Percentiles rank a stretch among this genome's conserved stretches.
These are phyloP conservation scores for Pristionchus exspectatus DNA, from an alignment of 2,888 invertebrate genomes.

Conservation along the genomic window DNA sequence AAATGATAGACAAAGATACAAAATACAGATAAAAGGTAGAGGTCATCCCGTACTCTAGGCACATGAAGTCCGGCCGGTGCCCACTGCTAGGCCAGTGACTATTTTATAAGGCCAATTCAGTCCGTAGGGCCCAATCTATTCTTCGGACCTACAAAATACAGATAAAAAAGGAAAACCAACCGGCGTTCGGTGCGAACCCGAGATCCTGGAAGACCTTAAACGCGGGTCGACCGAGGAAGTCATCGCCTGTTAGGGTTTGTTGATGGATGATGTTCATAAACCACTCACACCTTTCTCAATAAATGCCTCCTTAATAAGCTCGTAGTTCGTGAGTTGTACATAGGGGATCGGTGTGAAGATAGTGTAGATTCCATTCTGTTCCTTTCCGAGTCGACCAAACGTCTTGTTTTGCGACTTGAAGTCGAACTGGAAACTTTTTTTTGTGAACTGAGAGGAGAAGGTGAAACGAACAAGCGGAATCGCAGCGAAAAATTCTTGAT, in stretches of 20 bases:
- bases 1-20: too few species aligned
- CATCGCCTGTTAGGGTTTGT: background rate
- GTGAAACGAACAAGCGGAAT: too few species aligned
- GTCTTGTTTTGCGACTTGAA: background rate
- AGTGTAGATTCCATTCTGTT: background rate
- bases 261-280: too few species aligned
- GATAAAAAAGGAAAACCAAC: background rate
- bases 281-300: background rate
- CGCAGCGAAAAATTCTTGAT: too few species aligned
- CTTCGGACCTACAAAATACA: too few species aligned
- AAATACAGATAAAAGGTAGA: background rate
- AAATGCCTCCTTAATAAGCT: background rate
- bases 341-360: constrained; percentile 8
- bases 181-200: background rate
- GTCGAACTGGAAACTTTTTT: background rate
- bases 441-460: background rate
- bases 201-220: background rate
- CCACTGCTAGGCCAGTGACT: too few species aligned
- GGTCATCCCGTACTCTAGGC: too few species aligned
- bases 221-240: background rate
- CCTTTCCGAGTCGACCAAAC: background rate
- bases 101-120: too few species aligned
- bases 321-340: background rate
- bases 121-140: too few species aligned
- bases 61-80: too few species aligned